These are phyloP conservation scores for Molorchus minor DNA, from an alignment of 2,888 invertebrate genomes.

Conservation along the genomic window DNA sequence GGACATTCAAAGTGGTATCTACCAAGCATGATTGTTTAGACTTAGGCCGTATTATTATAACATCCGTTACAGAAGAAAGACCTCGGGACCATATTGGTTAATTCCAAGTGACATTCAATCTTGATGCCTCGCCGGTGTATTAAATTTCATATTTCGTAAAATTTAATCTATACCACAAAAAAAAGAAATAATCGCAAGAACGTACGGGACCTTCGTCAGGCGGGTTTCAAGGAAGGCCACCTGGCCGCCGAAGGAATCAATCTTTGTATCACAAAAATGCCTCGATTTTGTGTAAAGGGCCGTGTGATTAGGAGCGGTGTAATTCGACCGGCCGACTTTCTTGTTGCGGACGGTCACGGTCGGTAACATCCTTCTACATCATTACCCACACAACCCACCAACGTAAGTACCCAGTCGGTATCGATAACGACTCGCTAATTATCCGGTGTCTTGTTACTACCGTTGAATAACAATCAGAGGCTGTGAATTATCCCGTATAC, in stretches of 20 bases:
- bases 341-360: conserved; percentile 35
- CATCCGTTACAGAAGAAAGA: no score
- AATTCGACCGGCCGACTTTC: conserved; percentile 37
- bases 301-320: conserved; percentile 41
- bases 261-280: conserved; percentile 36
- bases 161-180: conserved; percentile 9
- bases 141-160: conserved; percentile 23
- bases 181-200: conserved; percentile 8
- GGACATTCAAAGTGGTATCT: no score
- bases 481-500: conserved; percentile 21
- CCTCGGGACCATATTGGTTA: no score
- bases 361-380: conserved; percentile 44
- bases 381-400: conserved; percentile 39
- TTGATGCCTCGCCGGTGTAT: conserved; percentile 14
- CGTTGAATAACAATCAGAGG: conserved; percentile 35
- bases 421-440: conserved; percentile 42
- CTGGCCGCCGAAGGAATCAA: conserved; percentile 40
- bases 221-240: conserved; percentile 34
- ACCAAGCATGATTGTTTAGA: no score
- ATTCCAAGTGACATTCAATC: conserved; percentile 14
- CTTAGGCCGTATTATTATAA: no score
- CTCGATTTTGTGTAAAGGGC: conserved; percentile 40
- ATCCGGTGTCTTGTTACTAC: conserved; percentile 41
- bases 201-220: conserved; percentile 17
- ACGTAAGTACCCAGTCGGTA: conserved; percentile 34